phyloP scores from a whole-genome alignment of 2,797 vertebrate genomes.

The Enteromius fasciolatus region DNA sequence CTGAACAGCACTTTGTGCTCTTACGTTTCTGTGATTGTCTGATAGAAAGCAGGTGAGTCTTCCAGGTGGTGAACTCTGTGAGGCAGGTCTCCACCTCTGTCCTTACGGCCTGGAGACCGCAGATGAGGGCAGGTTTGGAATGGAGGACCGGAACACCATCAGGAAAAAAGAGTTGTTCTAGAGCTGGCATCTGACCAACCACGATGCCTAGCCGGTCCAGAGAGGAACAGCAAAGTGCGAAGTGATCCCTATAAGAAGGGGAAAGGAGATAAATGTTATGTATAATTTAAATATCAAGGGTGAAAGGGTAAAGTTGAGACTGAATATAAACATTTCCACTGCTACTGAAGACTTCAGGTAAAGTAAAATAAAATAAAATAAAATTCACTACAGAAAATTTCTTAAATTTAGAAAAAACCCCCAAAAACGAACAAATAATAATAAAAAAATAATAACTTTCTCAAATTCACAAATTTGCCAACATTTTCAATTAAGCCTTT shows the following conservation, averaged over 20 bases:
- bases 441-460: not conserved
- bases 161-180: slow-evolving; percentile 84
- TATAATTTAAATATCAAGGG: not conserved
- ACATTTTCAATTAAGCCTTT: not conserved
- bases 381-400: not conserved
- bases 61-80: slow-evolving; percentile 87
- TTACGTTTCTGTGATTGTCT: slow-evolving; percentile 67
- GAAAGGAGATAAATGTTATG: not conserved
- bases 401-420: not conserved
- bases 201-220: slow-evolving; percentile 79
- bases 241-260: slow-evolving; percentile 80
- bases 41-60: slow-evolving; percentile 78
- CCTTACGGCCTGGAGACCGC: slow-evolving; percentile 82
- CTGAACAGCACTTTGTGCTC: not conserved
- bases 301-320: not conserved
- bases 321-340: not conserved
- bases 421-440: too few species aligned
- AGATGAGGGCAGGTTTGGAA: slow-evolving; percentile 74
- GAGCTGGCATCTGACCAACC: slow-evolving; percentile 75
- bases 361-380: not conserved
- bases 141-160: slow-evolving; percentile 56
- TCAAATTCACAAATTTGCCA: not conserved
- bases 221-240: slow-evolving; percentile 80
- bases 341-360: not conserved
- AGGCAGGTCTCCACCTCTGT: slow-evolving; percentile 77